These are phyloP conservation scores for Hetaerina titia DNA, from an alignment of 2,888 invertebrate genomes.

Conservation along the genomic window DNA sequence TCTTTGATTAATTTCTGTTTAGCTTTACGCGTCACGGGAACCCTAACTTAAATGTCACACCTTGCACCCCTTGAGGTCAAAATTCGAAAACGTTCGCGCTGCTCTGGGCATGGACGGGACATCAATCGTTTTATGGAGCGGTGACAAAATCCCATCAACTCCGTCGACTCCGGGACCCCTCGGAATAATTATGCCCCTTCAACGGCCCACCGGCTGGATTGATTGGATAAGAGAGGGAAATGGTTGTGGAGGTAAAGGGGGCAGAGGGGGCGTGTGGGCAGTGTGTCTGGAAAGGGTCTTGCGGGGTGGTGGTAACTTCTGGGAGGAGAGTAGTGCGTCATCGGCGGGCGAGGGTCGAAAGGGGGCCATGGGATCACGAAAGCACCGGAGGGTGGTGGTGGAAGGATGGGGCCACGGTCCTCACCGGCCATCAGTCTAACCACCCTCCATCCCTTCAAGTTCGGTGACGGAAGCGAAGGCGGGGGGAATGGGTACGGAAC, in stretches of 20 bases:
- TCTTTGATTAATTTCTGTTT: no score
- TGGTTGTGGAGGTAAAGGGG: background rate
- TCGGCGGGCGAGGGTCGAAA: background rate
- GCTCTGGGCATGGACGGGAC: background rate
- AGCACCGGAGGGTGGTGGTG: conserved; percentile 44
- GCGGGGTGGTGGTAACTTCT: background rate
- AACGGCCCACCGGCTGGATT: background rate
- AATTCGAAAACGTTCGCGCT: no score
- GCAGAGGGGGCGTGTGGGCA: background rate
- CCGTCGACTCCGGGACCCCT: background rate
- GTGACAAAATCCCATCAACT: background rate
- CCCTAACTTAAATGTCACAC: no score
- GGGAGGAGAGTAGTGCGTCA: background rate
- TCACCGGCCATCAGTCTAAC: conserved; percentile 31
- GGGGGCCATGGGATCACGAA: conserved; percentile 38
- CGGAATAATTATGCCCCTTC: background rate
- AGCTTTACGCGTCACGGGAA: no score
- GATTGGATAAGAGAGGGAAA: background rate
- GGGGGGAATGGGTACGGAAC: background rate
- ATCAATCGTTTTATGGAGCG: background rate
- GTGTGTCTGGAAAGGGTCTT: no score
- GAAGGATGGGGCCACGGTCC: conserved; percentile 49
- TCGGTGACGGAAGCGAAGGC: background rate
- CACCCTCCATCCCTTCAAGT: background rate
- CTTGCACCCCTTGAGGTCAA: no score